Evolutionary conservation across 2,888 invertebrate species (phyloP), one percentile per base, ranked within the genome.

Genomic region (Athalia circularis): DNA sequence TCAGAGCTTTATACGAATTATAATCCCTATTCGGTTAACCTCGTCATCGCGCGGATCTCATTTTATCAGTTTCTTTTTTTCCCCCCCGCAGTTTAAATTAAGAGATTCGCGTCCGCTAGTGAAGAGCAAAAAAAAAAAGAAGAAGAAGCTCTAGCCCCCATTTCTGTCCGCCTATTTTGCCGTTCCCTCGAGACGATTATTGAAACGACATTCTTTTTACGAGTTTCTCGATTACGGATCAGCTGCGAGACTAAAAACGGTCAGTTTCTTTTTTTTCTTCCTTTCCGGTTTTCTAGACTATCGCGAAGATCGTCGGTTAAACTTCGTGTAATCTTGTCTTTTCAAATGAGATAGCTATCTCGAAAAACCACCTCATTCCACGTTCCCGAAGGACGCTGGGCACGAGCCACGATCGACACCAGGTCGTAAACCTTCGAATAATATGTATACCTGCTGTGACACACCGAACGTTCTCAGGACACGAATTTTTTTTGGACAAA

Each of bases 341-440:
- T n/a, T 57, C 75, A 59, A 29, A 29, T 29, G 59, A 72, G 75
- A 75, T 75, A 75, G 52, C 48, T 43, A 75, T 75, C 75, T 75
- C 50, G 29, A 11, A 13, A 29, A 59, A 45, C 75, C 50, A 75
- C 75, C 64, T 48, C 11, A n/a, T 57, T 29, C 47, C 62, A 29
- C 29, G 29, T 29, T 62, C 62, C 64, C 7, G 50, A 59, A 11
- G 8, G 13, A 29, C 29, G 15, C 29, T 29, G 45, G 75, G 75
- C 75, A 75, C 75, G 75, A 75, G 75, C 75, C 75, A 75, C 72
- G 72, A 72, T 72, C 72, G 72, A 59, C 72, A 72, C 72, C 59
- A 47, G 72, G 72, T 59, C 72, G 72, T 59, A 72, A 59, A 72
- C 72, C 29, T 29, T 29, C 29, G 29, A 29, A 29, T 29, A 29